Evolutionary conservation across 1,140 invertebrate genomes (phyloP).

Genomic region (Proctacanthus coquilletti): DNA sequence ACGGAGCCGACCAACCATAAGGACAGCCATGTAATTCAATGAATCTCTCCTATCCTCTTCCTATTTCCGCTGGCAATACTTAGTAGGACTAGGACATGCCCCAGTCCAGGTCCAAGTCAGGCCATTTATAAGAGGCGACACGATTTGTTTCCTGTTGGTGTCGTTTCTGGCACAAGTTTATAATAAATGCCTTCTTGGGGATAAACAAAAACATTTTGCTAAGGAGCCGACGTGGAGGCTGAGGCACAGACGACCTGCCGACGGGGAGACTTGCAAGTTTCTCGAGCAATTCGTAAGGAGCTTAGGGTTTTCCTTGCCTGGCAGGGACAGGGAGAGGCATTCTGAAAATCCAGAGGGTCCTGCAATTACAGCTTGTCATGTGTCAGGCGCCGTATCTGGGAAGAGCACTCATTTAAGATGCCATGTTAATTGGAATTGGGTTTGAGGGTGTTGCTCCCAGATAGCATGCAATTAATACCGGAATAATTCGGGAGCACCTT

Average conservation of each 20-base stretch:
- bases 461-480: neutral
- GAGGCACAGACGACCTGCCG: neutral
- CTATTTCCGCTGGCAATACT: too few species aligned
- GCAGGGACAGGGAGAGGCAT: neutral
- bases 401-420: neutral
- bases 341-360: neutral
- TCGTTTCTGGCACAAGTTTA: neutral
- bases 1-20: neutral
- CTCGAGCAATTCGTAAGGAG: neutral
- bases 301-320: neutral
- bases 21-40: constrained; percentile 1
- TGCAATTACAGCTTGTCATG: neutral
- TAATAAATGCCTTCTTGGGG: neutral
- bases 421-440: neutral
- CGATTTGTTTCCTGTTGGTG: neutral
- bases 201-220: neutral
- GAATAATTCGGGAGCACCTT: too few species aligned
- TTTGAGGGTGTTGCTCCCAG: neutral
- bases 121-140: neutral
- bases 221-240: neutral
- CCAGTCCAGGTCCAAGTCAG: too few species aligned
- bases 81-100: too few species aligned
- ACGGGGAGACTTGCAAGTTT: neutral
- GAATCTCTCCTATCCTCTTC: too few species aligned
- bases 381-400: neutral